A percentile compares a stretch with the other conserved stretches of the same genome.
These are phyloP conservation scores for Watsonalla cultraria DNA, from an alignment of 2,888 invertebrate genomes.

Conservation along the genomic window DNA sequence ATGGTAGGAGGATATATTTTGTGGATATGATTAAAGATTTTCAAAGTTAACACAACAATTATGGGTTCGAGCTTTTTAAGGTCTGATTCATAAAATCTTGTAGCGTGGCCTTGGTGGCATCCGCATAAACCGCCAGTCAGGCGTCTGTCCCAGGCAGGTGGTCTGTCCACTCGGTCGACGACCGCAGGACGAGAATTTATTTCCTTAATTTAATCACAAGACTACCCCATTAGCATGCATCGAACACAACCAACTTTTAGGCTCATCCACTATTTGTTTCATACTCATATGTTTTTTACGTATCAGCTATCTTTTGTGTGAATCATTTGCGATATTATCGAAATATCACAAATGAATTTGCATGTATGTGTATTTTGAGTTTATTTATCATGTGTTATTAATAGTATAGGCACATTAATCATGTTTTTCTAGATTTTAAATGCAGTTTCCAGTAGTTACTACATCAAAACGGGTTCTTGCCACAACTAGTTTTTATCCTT, in stretches of 20 bases:
- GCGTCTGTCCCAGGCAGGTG: constrained; percentile 39
- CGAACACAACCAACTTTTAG: constrained; percentile 7
- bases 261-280: no score
- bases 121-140: constrained; percentile 43
- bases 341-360: no score
- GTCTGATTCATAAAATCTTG: constrained; percentile 39
- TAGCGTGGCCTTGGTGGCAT: constrained; percentile 53
- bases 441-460: constrained; percentile 27
- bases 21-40: constrained; percentile 15
- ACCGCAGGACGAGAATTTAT: constrained; percentile 45
- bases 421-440: constrained; percentile 27
- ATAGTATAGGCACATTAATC: background rate
- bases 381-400: no score
- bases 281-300: no score
- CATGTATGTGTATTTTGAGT: no score
- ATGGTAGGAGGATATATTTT: background rate
- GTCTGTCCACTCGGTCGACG: constrained; percentile 50
- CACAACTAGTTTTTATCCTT: constrained; percentile 37
- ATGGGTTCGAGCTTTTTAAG: constrained; percentile 17
- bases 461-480: constrained; percentile 26
- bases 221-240: constrained; percentile 12
- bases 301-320: no score
- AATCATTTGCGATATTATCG: no score
- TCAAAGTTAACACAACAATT: constrained; percentile 11
- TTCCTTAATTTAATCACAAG: constrained; percentile 31